Base-by-base conservation (phyloP, 2,113 vertebrate species). In the Glaucomys volans region DNA sequence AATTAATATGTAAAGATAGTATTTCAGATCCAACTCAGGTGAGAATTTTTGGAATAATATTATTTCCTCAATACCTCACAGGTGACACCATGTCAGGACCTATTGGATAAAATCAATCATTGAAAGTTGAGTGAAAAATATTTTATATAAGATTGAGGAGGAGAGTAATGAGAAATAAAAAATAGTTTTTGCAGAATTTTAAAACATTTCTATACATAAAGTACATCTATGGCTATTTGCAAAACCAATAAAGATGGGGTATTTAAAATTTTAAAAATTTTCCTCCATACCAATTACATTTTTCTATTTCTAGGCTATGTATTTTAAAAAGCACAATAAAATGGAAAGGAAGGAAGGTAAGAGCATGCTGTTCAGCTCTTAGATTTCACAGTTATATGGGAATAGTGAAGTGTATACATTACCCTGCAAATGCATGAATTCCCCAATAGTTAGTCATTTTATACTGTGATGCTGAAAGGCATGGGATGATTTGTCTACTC, bases 221-320 rank as follows among this genome's bases (percentile, higher is more conserved):
- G 35, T 86, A 0, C 47, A 37, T 47, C 44, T 47, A 47, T 47
- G 44, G 5, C 44, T 87, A 79, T 86, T 91, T 96, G 44, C 42
- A 52, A 96, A 97, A 97, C 90, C 90, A 97, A 1, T 94, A 35
- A 98, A 52, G 52, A 52, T 52, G 16, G 95, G 59, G 79, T 4
- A 67, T 92, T n/a, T 28, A 47, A 47, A 47, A 83, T 67, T 80
- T 76, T 90, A 96, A 93, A 80, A 96, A 81, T 77, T 96, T 91
- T 57, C 85, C 83, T 97, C 91, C 42, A 97, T 64, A 62, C 32
- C 44, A 94, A 92, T 69, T 97, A 97, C 95, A 82, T 93, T 95
- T 97, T 97, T 79, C 62, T 91, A 7, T 90, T 97, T 96, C 71
- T 72, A 71, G 81, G 8, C 69, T 37, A 16, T 52, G 14, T 52